Base-by-base conservation (phyloP, 2,113 vertebrate genomes). In the Oncorhynchus kisutch region DNA sequence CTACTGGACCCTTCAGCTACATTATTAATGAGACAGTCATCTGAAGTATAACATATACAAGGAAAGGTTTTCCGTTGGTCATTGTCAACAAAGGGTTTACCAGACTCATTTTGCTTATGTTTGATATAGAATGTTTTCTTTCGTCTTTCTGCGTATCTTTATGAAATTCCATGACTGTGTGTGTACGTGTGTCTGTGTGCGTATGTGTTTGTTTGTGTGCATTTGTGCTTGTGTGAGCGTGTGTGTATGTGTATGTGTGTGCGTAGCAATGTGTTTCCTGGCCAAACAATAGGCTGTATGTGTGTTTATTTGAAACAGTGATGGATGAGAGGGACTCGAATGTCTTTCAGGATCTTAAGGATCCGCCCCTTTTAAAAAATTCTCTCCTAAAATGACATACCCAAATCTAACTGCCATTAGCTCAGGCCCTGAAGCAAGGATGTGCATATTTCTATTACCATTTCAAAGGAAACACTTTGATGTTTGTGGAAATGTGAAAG, bases 271-370 rank as follows among this genome's bases (percentile, higher is more conserved):
- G 54, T 62, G 59, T 62, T 62, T 62, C 59, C n/a, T n/a, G 59
- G 18, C n/a, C 59, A 7, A 62, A 5, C 3, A 2, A 31, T 31
- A 60, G 27, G 51, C 51, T 54, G 39, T 62, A 25, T 48, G 65
- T 70, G 60, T 18, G 0, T 78, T 83, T 75, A 71, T 77, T 45
- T 48, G 59, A 77, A 72, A 68, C 78, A 71, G 72, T 88, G 82
- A 80, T 78, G 48, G 67, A 70, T 76, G 64, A 76, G 49, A 57
- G 74, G 66, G 73, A 71, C 24, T 81, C 81, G 85, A 76, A 90
- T 85, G 82, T 78, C 69, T 91, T 83, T 77, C 74, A 66, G 31
- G 31, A 31, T 31, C 31, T 31, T 31, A 31, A 31, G 31, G 34
- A 34, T 34, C 34, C 0, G 34, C 34, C 34, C 34, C 34, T 34